Base-by-base conservation (phyloP, 2,113 vertebrate genomes). In the Xiphophorus hellerii region DNA sequence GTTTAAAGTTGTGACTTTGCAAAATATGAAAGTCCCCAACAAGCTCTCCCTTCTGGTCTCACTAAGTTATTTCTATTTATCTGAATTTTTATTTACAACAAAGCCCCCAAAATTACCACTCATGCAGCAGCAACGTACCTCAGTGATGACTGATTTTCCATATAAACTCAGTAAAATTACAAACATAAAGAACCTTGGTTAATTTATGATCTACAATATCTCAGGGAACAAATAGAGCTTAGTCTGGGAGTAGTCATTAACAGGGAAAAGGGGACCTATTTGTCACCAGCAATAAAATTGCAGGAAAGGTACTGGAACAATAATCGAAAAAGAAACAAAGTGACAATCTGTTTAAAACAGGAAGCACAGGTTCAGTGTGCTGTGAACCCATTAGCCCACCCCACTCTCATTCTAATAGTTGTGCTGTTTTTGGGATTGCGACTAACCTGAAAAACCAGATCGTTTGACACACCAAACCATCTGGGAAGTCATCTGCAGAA, bases 401-500 rank as follows among this genome's bases (percentile, higher is more conserved):
- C 27, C 5, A 33, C 9, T 68, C 31, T 74, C 31, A 35, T 54
- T 63, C 15, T n/a, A 28, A 44, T 22, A 17, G 22, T 30, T 72
- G 2, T 29, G n/a, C 58, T 72, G 7, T 39, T 20, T 72, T 72
- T 28, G 27, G 29, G 35, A 62, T 72, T 13, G 62, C 35, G 11
- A 25, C n/a, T 39, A 72, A 72, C 35, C 35, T 62, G 60, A 62
- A 72, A 60, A 33, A 60, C 58, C 27, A 62, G n/a, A 62, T 62
- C 14, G 33, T 62, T 71, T 62, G 58, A 71, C 28, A 39, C 8
- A 71, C 15, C n/a, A 4, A 71, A 71, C 69, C 27, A 71, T 62
- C 58, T 39, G 69, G 70, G 35, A 72, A 72, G 35, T 70, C 51
- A 58, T 62, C 70, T 72, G 60, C 29, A 61, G 29, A 54, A 65